Evolutionary conservation across 2,888 invertebrate species (phyloP).

Genomic region (Trissolcus japonicus): DNA sequence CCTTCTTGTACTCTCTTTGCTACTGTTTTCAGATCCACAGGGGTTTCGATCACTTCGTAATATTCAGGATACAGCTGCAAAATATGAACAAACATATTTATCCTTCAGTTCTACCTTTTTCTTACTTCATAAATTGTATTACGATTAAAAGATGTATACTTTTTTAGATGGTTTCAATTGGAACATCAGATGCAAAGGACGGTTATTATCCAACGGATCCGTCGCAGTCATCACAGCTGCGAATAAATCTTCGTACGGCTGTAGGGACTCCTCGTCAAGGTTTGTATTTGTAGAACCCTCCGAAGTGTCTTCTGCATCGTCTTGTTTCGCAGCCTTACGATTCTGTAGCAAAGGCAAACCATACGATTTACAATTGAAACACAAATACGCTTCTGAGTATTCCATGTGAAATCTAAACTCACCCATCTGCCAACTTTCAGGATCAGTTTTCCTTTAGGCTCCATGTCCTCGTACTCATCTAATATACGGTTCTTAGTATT

Average conservation of each 20-base stretch:
- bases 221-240: constrained; percentile 91
- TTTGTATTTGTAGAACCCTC: constrained; percentile 82
- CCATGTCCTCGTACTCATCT: constrained; percentile 77
- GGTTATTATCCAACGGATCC: constrained; percentile 83
- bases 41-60: constrained; percentile 94
- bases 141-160: constrained; percentile 67
- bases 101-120: neutral
- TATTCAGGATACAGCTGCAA: constrained; percentile 93
- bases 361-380: too few relatives aligned
- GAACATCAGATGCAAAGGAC: constrained; percentile 91
- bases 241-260: constrained; percentile 92
- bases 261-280: constrained; percentile 85
- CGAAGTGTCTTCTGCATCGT: constrained; percentile 83
- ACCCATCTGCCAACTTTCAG: constrained; percentile 78
- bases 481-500: constrained; percentile 78
- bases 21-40: constrained; percentile 95
- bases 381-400: neutral
- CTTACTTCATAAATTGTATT: neutral
- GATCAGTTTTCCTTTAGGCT: constrained; percentile 78
- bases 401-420: constrained; percentile 7
- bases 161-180: constrained; percentile 94
- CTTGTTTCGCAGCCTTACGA: constrained; percentile 72
- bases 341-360: constrained; percentile 14
- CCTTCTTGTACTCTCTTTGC: constrained; percentile 92
- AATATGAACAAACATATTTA: constrained; percentile 1